phyloP scores from a whole-genome alignment of 1,140 invertebrate species.

The Drosophila guanche region DNA sequence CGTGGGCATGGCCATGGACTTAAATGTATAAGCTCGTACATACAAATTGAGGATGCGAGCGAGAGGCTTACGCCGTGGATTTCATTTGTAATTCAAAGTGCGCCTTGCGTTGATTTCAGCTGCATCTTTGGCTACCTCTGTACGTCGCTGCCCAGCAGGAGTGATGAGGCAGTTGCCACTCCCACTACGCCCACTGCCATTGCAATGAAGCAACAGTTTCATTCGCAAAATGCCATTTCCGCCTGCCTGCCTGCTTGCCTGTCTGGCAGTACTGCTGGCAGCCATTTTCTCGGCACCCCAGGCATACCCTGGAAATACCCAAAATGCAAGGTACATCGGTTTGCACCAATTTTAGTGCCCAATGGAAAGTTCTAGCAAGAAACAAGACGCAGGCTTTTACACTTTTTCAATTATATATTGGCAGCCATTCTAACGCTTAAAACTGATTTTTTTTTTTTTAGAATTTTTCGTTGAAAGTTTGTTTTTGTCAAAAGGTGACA shows the following conservation, averaged over 20 bases:
- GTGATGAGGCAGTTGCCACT: background rate
- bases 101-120: slow-evolving; percentile 64
- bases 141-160: background rate
- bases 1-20: slow-evolving; percentile 17
- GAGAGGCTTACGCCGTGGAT: slow-evolving; percentile 39
- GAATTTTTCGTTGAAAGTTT: too few species aligned
- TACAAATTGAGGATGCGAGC: background rate
- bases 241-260: slow-evolving; percentile 1
- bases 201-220: slow-evolving; percentile 53
- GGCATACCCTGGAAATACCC: slow-evolving; percentile 5
- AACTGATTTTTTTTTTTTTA: background rate
- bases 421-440: background rate
- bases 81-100: slow-evolving; percentile 78
- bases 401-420: too few species aligned
- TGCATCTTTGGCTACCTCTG: slow-evolving; percentile 29
- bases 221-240: slow-evolving; percentile 70
- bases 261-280: slow-evolving; percentile 22
- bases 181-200: background rate
- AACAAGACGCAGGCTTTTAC: too few species aligned
- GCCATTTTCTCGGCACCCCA: slow-evolving; percentile 25
- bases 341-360: too few species aligned
- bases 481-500: too few species aligned
- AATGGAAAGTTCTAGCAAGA: background rate
- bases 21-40: slow-evolving; percentile 30
- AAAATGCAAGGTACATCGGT: too few species aligned